Percentiles rank a stretch among this genome's conserved stretches.
These are phyloP conservation scores for Tangara arthus DNA, from an alignment of 2,797 vertebrate species.

Conservation along the genomic window DNA sequence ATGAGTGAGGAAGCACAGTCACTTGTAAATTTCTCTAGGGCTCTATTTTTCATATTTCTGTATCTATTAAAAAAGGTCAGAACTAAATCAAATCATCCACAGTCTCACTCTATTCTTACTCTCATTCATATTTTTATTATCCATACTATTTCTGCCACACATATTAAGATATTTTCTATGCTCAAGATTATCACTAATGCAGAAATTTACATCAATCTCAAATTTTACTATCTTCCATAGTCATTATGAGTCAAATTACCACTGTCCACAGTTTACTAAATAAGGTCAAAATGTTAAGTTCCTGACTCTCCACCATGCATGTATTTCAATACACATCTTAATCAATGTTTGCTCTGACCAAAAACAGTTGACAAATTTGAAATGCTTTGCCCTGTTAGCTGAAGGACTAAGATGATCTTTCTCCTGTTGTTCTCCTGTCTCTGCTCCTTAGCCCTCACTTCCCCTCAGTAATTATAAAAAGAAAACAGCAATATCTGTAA, in stretches of 20 bases:
- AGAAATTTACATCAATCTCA: background rate
- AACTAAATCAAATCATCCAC: background rate
- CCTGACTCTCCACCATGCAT: background rate
- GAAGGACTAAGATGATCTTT: background rate
- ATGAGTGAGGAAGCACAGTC: background rate
- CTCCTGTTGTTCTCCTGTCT: background rate
- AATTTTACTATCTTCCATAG: background rate
- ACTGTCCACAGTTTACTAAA: background rate
- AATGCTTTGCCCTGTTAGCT: background rate
- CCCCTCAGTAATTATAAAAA: background rate
- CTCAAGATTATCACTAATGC: background rate
- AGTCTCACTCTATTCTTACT: background rate
- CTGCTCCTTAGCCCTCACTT: background rate
- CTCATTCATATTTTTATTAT: background rate
- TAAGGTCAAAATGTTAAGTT: conserved; percentile 8
- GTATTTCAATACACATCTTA: background rate
- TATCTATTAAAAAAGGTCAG: background rate
- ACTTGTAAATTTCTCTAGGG: background rate
- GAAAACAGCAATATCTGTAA: background rate
- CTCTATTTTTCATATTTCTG: background rate
- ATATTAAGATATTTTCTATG: background rate
- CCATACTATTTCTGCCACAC: background rate
- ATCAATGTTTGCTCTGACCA: conserved; percentile 12
- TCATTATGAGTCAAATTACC: background rate
- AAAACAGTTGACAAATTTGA: background rate